phyloP scores from a whole-genome alignment of 2,888 invertebrate genomes.

The Drosophila rellima region DNA sequence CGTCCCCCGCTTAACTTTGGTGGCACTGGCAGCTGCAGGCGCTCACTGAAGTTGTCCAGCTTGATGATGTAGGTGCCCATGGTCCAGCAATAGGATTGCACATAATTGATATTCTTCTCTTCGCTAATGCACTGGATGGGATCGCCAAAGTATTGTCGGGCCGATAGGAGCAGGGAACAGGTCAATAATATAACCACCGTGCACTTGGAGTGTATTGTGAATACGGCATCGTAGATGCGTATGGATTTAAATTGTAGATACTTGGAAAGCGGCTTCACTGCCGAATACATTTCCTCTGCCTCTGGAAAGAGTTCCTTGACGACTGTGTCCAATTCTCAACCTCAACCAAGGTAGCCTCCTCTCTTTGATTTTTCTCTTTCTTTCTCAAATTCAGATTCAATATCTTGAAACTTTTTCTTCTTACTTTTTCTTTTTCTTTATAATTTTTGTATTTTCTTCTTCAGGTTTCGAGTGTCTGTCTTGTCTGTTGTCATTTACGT shows the following conservation, averaged over 20 bases:
- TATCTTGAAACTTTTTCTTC: background rate
- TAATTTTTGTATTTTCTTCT: background rate
- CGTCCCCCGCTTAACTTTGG: background rate
- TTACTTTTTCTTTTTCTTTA: slow-evolving; percentile 9
- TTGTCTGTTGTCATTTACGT: slow-evolving; percentile 1
- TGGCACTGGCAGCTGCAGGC: background rate
- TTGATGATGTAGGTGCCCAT: slow-evolving; percentile 89
- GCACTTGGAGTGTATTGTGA: slow-evolving; percentile 90
- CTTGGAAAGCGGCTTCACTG: slow-evolving; percentile 88
- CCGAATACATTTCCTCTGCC: slow-evolving; percentile 88
- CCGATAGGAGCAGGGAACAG: slow-evolving; percentile 91
- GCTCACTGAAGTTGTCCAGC: slow-evolving; percentile 20
- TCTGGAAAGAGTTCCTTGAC: slow-evolving; percentile 67
- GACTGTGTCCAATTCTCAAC: slow-evolving; percentile 61
- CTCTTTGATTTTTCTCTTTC: background rate
- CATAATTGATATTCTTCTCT: slow-evolving; percentile 87
- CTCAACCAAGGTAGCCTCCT: background rate
- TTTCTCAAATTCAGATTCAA: slow-evolving; percentile 1
- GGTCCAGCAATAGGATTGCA: slow-evolving; percentile 93
- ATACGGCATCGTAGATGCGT: slow-evolving; percentile 91
- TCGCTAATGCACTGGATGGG: slow-evolving; percentile 92
- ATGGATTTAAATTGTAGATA: slow-evolving; percentile 89
- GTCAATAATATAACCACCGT: slow-evolving; percentile 91
- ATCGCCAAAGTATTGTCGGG: slow-evolving; percentile 94
- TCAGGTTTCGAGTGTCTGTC: background rate